Evolutionary conservation across 1,140 invertebrate species (phyloP).

Genomic region (Apolygus lucorum): DNA sequence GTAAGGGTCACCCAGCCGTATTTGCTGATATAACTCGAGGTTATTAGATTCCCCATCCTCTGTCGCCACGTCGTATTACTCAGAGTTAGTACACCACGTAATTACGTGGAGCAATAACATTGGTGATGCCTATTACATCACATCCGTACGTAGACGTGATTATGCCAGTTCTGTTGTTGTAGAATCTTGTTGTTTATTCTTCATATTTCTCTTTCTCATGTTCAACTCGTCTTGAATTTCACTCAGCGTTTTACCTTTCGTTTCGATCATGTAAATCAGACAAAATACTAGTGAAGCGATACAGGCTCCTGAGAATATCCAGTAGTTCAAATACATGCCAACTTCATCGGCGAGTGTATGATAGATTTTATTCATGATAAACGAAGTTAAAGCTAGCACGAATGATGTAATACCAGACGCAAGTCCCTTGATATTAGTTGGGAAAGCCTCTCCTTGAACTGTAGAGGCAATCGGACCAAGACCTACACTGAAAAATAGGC

Average conservation of each 20-base stretch:
- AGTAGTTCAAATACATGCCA: slow-evolving; percentile 50
- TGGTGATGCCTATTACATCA: no score
- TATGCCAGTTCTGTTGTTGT: no score
- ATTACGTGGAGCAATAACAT: no score
- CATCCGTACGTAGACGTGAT: no score
- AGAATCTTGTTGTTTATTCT: no score
- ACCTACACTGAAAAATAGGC: slow-evolving; percentile 59
- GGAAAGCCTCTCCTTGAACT: slow-evolving; percentile 64
- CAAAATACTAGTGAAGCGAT: slow-evolving; percentile 54
- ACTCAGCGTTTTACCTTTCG: slow-evolving; percentile 68
- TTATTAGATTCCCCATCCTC: no score
- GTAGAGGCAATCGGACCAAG: slow-evolving; percentile 61
- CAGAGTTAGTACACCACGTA: background rate
- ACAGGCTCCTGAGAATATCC: slow-evolving; percentile 62
- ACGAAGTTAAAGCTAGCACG: slow-evolving; percentile 60
- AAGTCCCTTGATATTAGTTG: slow-evolving; percentile 55
- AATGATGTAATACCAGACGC: slow-evolving; percentile 60
- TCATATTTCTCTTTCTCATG: slow-evolving; percentile 19
- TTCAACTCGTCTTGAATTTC: slow-evolving; percentile 44
- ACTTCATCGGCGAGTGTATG: slow-evolving; percentile 44
- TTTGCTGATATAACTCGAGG: no score
- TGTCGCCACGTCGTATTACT: background rate
- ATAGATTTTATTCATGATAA: slow-evolving; percentile 64
- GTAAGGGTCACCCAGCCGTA: no score
- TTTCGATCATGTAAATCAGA: slow-evolving; percentile 61